Evolutionary conservation across 2,888 invertebrate genomes (phyloP), one percentile per base, ranked within the genome.

Genomic region (Phaedon cochleariae): DNA sequence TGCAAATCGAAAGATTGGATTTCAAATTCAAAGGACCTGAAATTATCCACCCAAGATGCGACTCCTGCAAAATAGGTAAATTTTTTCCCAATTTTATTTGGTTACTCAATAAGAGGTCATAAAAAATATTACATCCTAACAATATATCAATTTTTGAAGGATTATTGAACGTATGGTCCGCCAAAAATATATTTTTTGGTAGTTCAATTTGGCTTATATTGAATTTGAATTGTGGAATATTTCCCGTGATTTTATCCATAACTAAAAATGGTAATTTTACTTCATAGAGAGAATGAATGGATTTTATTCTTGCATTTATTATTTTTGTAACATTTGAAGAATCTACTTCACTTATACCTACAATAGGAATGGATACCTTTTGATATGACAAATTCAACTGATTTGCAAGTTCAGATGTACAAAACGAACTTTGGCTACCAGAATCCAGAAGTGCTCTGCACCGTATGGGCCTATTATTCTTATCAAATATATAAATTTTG

Each of bases 281-380:
- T 7, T 1, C 45, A 57, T 18, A 57, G 10, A 7, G 5, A n/a
- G 45, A 45, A 18, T 41, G 20, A 22, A 26, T 57, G n/a, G 41
- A 45, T 45, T 57, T 57, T 45, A 57, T 57, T 15, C 22, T 57
- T 45, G 57, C 57, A n/a, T 10, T 21, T 21, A 57, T 21, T 20
- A 45, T 20, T 57, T 57, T 57, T n/a, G 37, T 57, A 29, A 57
- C 31, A 15, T 57, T 57, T 20, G 21, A 22, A 57, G 45, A 37
- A 20, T 57, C 57, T 45, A 57, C 31, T n/a, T 22, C 57, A 57
- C 45, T 57, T 57, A 45, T 57, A 22, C 41, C 57, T 20, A 41
- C 41, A 22, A 57, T 41, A 20, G 57, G 15, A 9, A 57, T 20
- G 37, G 37, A 22, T 31, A 45, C 57, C 45, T 45, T 57, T 45